phyloP scores from a whole-genome alignment of 2,888 invertebrate genomes.

The Phragmatobia fuliginosa region DNA sequence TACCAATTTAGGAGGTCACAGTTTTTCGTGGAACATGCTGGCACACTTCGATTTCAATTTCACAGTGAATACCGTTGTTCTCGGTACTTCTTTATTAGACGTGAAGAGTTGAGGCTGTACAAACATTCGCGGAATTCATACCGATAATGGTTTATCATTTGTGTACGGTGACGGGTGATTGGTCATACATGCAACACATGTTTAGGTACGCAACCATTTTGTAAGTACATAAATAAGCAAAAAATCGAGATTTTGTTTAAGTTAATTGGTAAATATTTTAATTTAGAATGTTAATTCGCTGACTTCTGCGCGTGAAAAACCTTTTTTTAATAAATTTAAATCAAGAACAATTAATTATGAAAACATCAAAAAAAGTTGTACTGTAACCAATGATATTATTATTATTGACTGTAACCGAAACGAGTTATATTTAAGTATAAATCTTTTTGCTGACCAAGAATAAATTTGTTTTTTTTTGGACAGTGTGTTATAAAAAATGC shows the following conservation, averaged over 20 bases:
- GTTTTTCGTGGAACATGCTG: slow-evolving; percentile 62
- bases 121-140: slow-evolving; percentile 65
- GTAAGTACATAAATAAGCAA: neutral
- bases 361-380: too few relatives aligned
- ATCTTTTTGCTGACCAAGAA: neutral
- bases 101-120: slow-evolving; percentile 53
- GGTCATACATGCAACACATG: slow-evolving; percentile 25
- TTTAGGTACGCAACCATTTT: slow-evolving; percentile 9
- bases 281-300: neutral
- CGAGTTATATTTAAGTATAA: neutral
- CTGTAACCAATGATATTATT: too few relatives aligned
- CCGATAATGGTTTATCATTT: slow-evolving; percentile 51
- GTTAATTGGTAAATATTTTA: neutral
- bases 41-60: slow-evolving; percentile 71
- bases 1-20: slow-evolving; percentile 59
- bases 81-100: slow-evolving; percentile 68
- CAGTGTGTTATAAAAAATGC: neutral
- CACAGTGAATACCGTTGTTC: slow-evolving; percentile 70
- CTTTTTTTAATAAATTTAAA: too few relatives aligned
- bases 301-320: too few relatives aligned
- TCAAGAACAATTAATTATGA: too few relatives aligned
- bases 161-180: slow-evolving; percentile 29
- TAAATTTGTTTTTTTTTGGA: neutral
- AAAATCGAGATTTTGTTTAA: neutral
- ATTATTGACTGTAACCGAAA: too few relatives aligned